These are phyloP conservation scores for Protodeltote pygarga DNA, from an alignment of 2,888 invertebrate genomes.

Conservation along the genomic window DNA sequence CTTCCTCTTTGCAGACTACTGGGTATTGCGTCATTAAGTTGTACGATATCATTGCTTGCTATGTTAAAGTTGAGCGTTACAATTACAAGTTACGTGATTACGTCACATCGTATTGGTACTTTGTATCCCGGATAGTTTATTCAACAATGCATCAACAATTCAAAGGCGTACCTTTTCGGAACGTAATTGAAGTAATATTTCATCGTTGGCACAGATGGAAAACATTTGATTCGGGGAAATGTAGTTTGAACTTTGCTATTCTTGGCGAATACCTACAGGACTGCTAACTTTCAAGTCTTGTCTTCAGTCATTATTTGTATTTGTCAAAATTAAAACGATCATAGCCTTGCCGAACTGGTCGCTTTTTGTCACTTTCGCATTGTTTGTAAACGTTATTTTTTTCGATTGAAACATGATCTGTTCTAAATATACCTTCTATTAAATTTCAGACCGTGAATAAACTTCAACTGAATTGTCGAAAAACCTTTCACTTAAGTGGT, in stretches of 20 bases:
- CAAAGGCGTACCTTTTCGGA: constrained; percentile 43
- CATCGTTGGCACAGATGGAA: constrained; percentile 18
- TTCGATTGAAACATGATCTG: constrained; percentile 11
- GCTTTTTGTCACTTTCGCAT: constrained; percentile 7
- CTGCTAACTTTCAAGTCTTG: background rate
- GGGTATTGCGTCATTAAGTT: constrained; percentile 25
- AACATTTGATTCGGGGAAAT: constrained; percentile 8
- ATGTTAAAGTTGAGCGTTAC: constrained; percentile 29
- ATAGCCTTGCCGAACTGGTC: background rate
- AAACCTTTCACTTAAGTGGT: constrained; percentile 30
- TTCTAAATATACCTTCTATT: constrained; percentile 27
- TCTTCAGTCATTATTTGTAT: background rate
- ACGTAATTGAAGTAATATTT: constrained; percentile 39
- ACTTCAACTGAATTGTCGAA: constrained; percentile 28
- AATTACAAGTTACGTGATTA: constrained; percentile 29
- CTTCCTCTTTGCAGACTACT: constrained; percentile 28
- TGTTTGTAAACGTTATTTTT: constrained; percentile 13
- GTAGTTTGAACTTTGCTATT: constrained; percentile 1
- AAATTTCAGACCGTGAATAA: constrained; percentile 14
- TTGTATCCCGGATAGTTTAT: constrained; percentile 48
- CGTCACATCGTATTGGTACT: constrained; percentile 34
- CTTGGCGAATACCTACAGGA: background rate
- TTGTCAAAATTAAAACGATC: constrained; percentile 10
- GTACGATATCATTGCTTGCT: constrained; percentile 28
- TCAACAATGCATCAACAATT: constrained; percentile 54